phyloP scores from a whole-genome alignment of 2,888 invertebrate species.

The Chromoteleia sp. region DNA sequence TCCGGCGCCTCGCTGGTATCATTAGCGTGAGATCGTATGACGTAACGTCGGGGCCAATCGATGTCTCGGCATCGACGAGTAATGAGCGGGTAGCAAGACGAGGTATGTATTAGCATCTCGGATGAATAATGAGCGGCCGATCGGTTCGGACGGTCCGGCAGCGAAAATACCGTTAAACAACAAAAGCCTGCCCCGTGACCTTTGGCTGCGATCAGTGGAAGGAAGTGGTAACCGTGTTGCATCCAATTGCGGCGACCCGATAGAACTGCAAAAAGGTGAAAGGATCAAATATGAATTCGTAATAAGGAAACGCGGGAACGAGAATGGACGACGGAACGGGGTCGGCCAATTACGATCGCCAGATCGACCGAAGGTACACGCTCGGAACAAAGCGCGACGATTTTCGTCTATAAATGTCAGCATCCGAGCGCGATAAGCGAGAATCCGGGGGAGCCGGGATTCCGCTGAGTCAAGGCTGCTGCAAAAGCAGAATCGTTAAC shows the following conservation, averaged over 20 bases:
- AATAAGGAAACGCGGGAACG: constrained; percentile 40
- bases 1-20: constrained; percentile 82
- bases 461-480: constrained; percentile 63
- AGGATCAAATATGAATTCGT: constrained; percentile 65
- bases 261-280: constrained; percentile 47
- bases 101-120: constrained; percentile 80
- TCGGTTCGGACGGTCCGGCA: constrained; percentile 72
- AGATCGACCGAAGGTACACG: constrained; percentile 8
- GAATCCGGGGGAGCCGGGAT: constrained; percentile 38
- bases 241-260: constrained; percentile 55
- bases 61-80: constrained; percentile 78
- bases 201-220: constrained; percentile 73
- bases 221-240: constrained; percentile 67
- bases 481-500: constrained; percentile 51
- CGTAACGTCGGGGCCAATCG: constrained; percentile 80
- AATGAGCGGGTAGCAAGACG: constrained; percentile 79
- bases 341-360: constrained; percentile 48
- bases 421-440: constrained; percentile 31
- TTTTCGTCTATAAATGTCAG: constrained; percentile 68
- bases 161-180: constrained; percentile 81
- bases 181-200: constrained; percentile 82
- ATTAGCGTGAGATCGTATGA: constrained; percentile 83
- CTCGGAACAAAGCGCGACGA: constrained; percentile 42
- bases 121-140: constrained; percentile 73
- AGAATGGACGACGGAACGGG: constrained; percentile 37